phyloP scores from a whole-genome alignment of 2,888 invertebrate genomes.

The Patella depressa region DNA sequence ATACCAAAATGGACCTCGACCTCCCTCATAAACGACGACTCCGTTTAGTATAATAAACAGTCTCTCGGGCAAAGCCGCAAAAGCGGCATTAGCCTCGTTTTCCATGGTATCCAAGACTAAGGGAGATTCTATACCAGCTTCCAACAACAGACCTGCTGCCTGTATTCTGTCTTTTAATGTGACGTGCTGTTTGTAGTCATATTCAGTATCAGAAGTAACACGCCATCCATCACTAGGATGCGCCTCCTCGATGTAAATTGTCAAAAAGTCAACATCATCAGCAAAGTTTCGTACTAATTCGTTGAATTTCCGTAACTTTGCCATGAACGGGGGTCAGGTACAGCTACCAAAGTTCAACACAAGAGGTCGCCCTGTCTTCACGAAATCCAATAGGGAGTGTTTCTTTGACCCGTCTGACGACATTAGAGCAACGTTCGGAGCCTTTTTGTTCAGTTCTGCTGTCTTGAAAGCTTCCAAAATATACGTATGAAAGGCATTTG shows the following conservation, averaged over 20 bases:
- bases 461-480: constrained; percentile 29
- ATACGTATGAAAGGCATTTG: constrained; percentile 17
- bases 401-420: constrained; percentile 23
- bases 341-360: constrained; percentile 66
- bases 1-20: constrained; percentile 51
- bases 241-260: constrained; percentile 63
- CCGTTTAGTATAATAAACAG: constrained; percentile 53
- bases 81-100: constrained; percentile 45
- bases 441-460: constrained; percentile 25
- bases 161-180: constrained; percentile 44
- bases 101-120: constrained; percentile 54
- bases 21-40: constrained; percentile 51
- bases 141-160: constrained; percentile 46
- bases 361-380: constrained; percentile 53
- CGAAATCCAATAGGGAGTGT: constrained; percentile 36
- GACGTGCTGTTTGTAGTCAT: constrained; percentile 47
- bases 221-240: constrained; percentile 63
- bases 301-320: constrained; percentile 53
- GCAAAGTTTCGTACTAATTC: constrained; percentile 49
- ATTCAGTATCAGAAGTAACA: constrained; percentile 45
- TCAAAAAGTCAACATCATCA: constrained; percentile 55
- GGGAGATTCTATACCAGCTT: constrained; percentile 33
- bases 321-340: constrained; percentile 65
- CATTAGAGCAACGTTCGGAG: constrained; percentile 41
- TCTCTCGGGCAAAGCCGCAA: constrained; percentile 55